A percentile compares a stretch with the other conserved stretches of the same genome.
Conservation (phyloP, 2,113 vertebrate genomes). For the Ammodytes marinus region DNA sequence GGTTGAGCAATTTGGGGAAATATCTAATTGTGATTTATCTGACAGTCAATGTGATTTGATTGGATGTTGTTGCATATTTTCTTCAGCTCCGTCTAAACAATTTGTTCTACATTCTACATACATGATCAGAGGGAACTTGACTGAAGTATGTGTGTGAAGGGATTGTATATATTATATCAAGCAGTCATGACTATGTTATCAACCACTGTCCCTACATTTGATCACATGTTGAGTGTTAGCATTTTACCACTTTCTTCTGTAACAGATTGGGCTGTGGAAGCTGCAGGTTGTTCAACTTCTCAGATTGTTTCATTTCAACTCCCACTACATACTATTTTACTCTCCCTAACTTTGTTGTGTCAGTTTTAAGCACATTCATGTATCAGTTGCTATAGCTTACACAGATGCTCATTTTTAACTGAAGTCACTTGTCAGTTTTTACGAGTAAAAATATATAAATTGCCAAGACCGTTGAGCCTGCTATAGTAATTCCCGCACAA, state of each 20-base stretch:
- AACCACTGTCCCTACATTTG: slow-evolving; percentile 6
- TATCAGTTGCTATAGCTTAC: neutral
- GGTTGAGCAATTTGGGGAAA: no score
- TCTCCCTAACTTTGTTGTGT: neutral
- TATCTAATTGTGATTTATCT: no score
- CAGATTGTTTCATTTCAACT: neutral
- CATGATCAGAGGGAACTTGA: no score
- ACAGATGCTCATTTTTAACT: slow-evolving; percentile 17
- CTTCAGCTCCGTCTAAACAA: no score
- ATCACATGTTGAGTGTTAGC: neutral
- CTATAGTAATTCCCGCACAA: neutral
- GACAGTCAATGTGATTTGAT: no score
- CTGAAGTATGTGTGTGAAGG: no score
- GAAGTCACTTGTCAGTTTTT: neutral
- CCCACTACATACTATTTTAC: neutral
- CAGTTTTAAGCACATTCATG: neutral
- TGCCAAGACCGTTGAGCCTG: neutral
- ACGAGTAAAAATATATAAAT: neutral
- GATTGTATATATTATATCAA: no score
- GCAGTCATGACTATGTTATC: neutral
- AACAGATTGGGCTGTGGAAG: neutral
- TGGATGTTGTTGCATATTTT: no score
- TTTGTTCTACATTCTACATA: no score
- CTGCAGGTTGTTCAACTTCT: neutral
- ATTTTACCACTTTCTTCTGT: neutral